A percentile compares a stretch with the other conserved stretches of the same genome.
phyloP scores from a whole-genome alignment of 2,888 invertebrate species.

The Rhingia rostrata region DNA sequence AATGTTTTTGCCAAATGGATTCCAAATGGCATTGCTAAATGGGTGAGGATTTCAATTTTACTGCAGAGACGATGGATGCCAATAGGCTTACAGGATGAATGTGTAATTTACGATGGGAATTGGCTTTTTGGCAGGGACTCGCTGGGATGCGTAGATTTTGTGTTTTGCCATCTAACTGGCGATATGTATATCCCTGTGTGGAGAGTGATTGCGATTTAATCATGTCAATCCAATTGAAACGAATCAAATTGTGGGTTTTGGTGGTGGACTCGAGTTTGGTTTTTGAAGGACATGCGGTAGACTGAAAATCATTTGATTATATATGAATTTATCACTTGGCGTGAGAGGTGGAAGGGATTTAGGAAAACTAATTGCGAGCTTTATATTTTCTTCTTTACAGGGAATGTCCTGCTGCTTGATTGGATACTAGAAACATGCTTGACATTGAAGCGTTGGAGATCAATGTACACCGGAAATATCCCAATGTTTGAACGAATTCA shows the following conservation, averaged over 20 bases:
- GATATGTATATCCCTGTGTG: slow-evolving; percentile 19
- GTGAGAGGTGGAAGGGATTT: background rate
- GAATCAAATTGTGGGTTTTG: slow-evolving; percentile 31
- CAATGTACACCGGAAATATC: too few species aligned
- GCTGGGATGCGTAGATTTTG: slow-evolving; percentile 27
- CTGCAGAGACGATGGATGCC: slow-evolving; percentile 14
- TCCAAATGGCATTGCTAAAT: slow-evolving; percentile 71
- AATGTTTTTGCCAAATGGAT: slow-evolving; percentile 65
- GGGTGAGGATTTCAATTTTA: slow-evolving; percentile 69
- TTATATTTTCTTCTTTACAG: background rate
- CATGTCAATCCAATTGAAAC: slow-evolving; percentile 56
- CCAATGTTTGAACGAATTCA: too few species aligned
- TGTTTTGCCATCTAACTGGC: slow-evolving; percentile 53
- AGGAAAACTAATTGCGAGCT: background rate
- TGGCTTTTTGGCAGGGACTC: slow-evolving; percentile 29
- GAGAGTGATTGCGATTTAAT: slow-evolving; percentile 47
- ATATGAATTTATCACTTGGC: background rate
- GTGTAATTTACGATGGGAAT: slow-evolving; percentile 73
- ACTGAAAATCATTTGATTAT: slow-evolving; percentile 23
- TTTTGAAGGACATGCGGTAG: slow-evolving; percentile 21
- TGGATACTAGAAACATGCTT: too few species aligned
- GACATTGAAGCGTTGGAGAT: too few species aligned
- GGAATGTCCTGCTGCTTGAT: too few species aligned
- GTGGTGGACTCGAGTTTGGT: background rate
- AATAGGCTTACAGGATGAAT: slow-evolving; percentile 17